Evolutionary conservation across 2,797 vertebrate species (phyloP).

Genomic region (Pogonophryne albipinna): DNA sequence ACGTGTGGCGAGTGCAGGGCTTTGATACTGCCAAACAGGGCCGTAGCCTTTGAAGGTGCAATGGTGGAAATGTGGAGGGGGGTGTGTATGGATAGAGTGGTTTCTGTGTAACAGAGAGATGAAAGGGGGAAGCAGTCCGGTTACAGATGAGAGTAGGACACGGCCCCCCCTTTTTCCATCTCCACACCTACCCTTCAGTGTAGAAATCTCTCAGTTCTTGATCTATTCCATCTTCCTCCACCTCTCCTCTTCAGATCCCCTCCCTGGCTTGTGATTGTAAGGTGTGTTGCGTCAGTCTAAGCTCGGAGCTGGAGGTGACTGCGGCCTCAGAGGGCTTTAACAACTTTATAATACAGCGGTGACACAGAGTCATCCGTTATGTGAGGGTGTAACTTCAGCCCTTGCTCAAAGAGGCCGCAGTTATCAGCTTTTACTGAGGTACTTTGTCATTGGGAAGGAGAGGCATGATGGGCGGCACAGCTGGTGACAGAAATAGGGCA

Average conservation of each 20-base stretch:
- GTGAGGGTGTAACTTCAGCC: conserved; percentile 24
- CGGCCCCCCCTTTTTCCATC: conserved; percentile 1
- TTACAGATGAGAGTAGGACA: conserved; percentile 47
- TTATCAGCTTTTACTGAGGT: conserved; percentile 32
- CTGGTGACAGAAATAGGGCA: conserved; percentile 34
- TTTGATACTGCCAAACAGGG: conserved; percentile 69
- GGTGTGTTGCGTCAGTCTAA: conserved; percentile 39
- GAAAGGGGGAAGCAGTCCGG: conserved; percentile 49
- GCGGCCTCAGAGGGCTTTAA: conserved; percentile 47
- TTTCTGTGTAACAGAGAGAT: conserved; percentile 50
- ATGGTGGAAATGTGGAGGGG: conserved; percentile 50
- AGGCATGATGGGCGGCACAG: conserved; percentile 20
- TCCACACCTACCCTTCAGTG: conserved; percentile 24
- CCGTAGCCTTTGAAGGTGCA: conserved; percentile 69
- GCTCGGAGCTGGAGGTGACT: conserved; percentile 44
- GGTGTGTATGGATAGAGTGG: conserved; percentile 23
- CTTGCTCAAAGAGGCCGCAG: conserved; percentile 23
- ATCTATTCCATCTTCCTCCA: conserved; percentile 21
- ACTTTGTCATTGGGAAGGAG: conserved; percentile 40
- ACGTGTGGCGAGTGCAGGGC: conserved; percentile 50
- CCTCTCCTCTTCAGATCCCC: conserved; percentile 20
- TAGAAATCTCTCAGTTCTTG: conserved; percentile 41
- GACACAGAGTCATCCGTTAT: conserved; percentile 50
- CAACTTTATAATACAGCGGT: conserved; percentile 42
- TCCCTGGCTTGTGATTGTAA: conserved; percentile 21